Percentiles rank a stretch among this genome's conserved stretches.
Conservation (phyloP, 92 coral and sea anemone genomes). For the Zoanthus gigantus region DNA sequence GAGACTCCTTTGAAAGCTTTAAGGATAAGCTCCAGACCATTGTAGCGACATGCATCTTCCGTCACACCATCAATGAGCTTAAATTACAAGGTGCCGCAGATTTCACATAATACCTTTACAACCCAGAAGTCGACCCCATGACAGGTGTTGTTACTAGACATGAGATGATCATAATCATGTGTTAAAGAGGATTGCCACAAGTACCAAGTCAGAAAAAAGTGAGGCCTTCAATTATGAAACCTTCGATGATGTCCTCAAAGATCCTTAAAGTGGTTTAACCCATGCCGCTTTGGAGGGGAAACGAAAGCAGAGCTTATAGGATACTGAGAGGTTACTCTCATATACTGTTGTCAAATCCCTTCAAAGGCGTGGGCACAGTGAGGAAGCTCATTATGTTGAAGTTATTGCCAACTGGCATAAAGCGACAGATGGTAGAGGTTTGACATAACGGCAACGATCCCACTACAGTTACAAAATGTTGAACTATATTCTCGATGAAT, state of each 20-base stretch:
- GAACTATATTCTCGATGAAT: slow-evolving; percentile 40
- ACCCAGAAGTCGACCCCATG: not conserved
- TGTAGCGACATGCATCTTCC: not conserved
- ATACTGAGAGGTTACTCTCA: not conserved
- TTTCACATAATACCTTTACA: not conserved
- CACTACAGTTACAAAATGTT: slow-evolving; percentile 41
- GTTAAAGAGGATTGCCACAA: not conserved
- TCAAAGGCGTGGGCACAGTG: not conserved
- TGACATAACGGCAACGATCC: slow-evolving; percentile 33
- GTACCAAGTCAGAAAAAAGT: not conserved
- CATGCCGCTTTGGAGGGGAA: not conserved
- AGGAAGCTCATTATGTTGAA: not conserved
- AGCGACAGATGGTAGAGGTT: slow-evolving; percentile 50
- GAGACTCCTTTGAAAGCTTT: not conserved
- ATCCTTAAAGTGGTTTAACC: not conserved
- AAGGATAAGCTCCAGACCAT: not conserved
- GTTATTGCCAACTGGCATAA: slow-evolving; percentile 49
- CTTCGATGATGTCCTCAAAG: not conserved
- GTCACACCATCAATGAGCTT: not conserved
- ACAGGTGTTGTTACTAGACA: not conserved
- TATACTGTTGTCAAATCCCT: not conserved
- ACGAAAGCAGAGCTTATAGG: not conserved
- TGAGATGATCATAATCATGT: not conserved
- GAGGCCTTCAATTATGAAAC: not conserved
- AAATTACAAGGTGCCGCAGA: not conserved